phyloP scores from a whole-genome alignment of 2,113 vertebrate genomes.

The Lagopus leucura region DNA sequence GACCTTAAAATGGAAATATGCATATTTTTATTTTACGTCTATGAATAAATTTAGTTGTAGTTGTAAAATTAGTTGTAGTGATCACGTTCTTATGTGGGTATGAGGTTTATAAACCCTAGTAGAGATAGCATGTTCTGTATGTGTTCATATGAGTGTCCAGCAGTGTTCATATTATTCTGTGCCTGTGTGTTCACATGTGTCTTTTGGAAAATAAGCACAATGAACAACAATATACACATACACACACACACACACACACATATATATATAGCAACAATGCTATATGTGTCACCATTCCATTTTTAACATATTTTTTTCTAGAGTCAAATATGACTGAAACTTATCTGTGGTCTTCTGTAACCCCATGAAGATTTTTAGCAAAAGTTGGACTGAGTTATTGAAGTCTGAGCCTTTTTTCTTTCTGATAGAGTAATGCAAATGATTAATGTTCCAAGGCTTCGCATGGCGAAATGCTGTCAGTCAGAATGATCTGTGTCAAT shows the following conservation, averaged over 20 bases:
- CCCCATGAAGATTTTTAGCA: background rate
- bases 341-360: background rate
- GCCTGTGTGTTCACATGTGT: accelerated
- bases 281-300: background rate
- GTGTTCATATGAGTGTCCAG: background rate
- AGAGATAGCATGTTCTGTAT: background rate
- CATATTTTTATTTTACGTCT: background rate
- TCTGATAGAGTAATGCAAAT: background rate
- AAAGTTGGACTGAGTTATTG: background rate
- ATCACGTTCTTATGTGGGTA: background rate
- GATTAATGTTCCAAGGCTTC: background rate
- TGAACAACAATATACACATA: too few species aligned
- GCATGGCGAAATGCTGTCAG: background rate
- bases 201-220: background rate
- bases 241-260: too few species aligned
- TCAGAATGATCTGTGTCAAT: background rate
- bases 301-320: background rate
- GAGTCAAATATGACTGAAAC: background rate
- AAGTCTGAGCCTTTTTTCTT: background rate
- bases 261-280: too few species aligned
- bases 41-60: background rate
- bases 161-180: background rate
- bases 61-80: background rate
- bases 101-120: background rate
- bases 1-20: background rate